Evolutionary conservation across 1,140 invertebrate genomes (phyloP).

Genomic region (Drosophila persimilis): DNA sequence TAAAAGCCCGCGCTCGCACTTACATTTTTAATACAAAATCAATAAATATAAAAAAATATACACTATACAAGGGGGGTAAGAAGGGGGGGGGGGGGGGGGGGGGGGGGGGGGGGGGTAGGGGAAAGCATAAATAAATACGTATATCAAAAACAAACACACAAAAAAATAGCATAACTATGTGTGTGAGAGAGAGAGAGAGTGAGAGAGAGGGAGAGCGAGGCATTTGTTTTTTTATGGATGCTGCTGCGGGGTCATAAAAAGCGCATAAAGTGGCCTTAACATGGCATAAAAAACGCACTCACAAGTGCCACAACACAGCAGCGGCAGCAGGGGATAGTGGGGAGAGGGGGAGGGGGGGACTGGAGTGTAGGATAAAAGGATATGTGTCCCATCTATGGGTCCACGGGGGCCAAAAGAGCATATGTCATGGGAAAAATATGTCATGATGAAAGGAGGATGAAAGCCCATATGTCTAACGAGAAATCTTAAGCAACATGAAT

Average conservation of each 20-base stretch:
- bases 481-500: too few species aligned
- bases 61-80: not conserved
- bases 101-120: not conserved
- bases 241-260: slow-evolving; percentile 76
- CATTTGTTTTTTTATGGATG: slow-evolving; percentile 58
- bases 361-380: not conserved
- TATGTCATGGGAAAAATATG: too few species aligned
- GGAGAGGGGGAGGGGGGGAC: not conserved
- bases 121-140: slow-evolving; percentile 33
- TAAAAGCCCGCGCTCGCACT: slow-evolving; percentile 68
- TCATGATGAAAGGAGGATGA: too few species aligned
- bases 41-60: slow-evolving; percentile 71
- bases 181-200: slow-evolving; percentile 13
- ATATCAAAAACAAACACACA: slow-evolving; percentile 5
- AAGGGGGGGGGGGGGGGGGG: not conserved
- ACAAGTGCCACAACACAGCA: slow-evolving; percentile 59
- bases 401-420: not conserved
- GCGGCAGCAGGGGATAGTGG: slow-evolving; percentile 1
- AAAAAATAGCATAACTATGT: slow-evolving; percentile 32
- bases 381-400: slow-evolving; percentile 6
- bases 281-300: slow-evolving; percentile 76
- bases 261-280: slow-evolving; percentile 78
- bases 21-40: slow-evolving; percentile 80
- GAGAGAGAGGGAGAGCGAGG: slow-evolving; percentile 36
- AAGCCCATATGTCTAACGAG: too few species aligned